Evolutionary conservation across 2,888 invertebrate species (phyloP).

Genomic region (Cataglyphis livida): DNA sequence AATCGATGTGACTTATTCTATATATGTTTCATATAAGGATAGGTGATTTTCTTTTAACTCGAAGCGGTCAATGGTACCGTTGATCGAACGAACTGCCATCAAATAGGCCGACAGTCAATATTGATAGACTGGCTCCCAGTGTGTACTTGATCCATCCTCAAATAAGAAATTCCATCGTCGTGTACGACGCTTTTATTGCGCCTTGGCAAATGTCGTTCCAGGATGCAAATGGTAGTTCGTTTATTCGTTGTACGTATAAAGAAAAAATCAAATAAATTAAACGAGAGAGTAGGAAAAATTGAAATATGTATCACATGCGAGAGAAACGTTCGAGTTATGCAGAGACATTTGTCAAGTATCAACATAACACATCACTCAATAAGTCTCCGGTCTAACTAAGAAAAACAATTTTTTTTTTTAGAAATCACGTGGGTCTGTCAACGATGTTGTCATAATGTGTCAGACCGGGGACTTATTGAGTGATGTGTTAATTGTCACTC

Average conservation of each 20-base stretch:
- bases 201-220: not conserved
- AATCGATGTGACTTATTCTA: conserved; percentile 5
- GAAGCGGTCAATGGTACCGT: conserved; percentile 1
- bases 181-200: conserved; percentile 42
- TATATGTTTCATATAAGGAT: not conserved
- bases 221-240: not conserved
- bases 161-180: conserved; percentile 58
- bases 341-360: not conserved
- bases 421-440: no score
- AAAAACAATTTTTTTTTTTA: no score
- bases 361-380: no score
- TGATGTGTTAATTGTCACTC: not conserved
- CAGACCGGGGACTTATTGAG: no score
- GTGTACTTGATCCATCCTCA: conserved; percentile 49
- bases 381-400: no score
- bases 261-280: not conserved
- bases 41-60: conserved; percentile 1
- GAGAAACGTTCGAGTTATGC: not conserved
- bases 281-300: not conserved
- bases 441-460: no score
- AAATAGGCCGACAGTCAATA: conserved; percentile 62
- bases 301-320: not conserved
- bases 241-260: not conserved
- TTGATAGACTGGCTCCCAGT: conserved; percentile 62
- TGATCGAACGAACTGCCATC: conserved; percentile 53